phyloP scores from a whole-genome alignment of 2,888 invertebrate species.

The Drosophila recens region DNA sequence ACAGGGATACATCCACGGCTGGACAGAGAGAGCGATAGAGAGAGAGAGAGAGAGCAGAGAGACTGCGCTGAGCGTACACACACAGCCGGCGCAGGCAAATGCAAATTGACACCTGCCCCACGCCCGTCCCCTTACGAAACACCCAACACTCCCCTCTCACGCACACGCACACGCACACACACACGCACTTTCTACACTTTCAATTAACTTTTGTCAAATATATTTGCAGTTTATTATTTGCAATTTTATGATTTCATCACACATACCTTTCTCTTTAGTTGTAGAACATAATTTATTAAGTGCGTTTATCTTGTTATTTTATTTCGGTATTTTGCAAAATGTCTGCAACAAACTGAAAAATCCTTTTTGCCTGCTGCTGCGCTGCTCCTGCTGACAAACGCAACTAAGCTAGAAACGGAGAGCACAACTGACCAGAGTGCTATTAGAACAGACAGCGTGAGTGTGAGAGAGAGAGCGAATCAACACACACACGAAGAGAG shows the following conservation, averaged over 20 bases:
- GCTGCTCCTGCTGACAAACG: conserved; percentile 60
- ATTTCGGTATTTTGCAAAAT: conserved; percentile 10
- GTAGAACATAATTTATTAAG: conserved; percentile 34
- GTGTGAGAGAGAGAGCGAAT: conserved; percentile 15
- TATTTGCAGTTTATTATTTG: neutral
- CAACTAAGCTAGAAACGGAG: conserved; percentile 60
- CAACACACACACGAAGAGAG: neutral
- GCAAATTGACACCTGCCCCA: conserved; percentile 57
- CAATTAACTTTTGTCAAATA: conserved; percentile 1
- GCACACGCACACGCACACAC: conserved; percentile 16
- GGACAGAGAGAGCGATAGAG: conserved; percentile 49
- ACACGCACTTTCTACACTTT: conserved; percentile 20
- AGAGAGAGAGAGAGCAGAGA: conserved; percentile 22
- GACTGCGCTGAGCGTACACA: conserved; percentile 23
- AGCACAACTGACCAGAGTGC: conserved; percentile 45
- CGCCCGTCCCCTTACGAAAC: neutral
- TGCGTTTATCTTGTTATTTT: conserved; percentile 7
- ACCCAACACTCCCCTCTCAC: conserved; percentile 2
- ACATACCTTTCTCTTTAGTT: conserved; percentile 32
- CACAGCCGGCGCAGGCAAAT: conserved; percentile 59
- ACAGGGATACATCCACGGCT: conserved; percentile 70
- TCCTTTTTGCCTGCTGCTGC: conserved; percentile 55
- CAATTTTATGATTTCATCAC: conserved; percentile 2
- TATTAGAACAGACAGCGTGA: conserved; percentile 12
- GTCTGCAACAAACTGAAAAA: conserved; percentile 57